Evolutionary conservation across 2,888 invertebrate genomes (phyloP), one percentile per base, ranked within the genome.

Genomic region (Drosophila anceps): DNA sequence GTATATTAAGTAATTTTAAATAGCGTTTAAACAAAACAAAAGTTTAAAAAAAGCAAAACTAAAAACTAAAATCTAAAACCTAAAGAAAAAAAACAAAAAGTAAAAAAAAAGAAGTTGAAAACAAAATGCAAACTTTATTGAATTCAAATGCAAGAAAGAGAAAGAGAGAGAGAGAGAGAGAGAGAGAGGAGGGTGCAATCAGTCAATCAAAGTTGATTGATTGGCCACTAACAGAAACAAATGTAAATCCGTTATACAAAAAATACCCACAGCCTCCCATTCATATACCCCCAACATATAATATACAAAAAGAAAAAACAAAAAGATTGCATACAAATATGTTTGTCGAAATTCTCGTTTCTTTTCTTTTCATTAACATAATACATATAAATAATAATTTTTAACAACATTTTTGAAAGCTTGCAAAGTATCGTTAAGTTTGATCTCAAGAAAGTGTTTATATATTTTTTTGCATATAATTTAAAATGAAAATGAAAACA

Each of bases 1-100:
- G 88, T 85, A 85, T 85, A 76, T 73, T 86, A 88, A 88, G 88
- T 86, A 88, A 86, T 88, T 85, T 86, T 88, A 88, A 83, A 85
- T 85, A 85, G 84, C 70, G 73, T 73, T 79, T 79, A 87, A 87
- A 82, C 74, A 79, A 77, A 68, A 57, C 67, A 71, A 82, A 62
- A 83, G 65, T 69, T 70, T 60, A 82, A 70, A 73, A 27, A 27
- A 69, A 71, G 60, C 61, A 69, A 73, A 79, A 62, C 39, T 64
- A 63, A 63, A 69, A 50, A 33, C 50, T 44, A 53, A 65, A 60
- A 64, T 29, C 51, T 51, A 51, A 33, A 51, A 46, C n/a, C n/a
- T n/a, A 27, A 44, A 54, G 61, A 65, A 68, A 65, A 69, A 15
- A 64, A 66, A 43, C 46, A 20, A 7, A 63, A 68, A 64, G 24